phyloP scores from a whole-genome alignment of 2,888 invertebrate genomes.

The Crioceris asparagi region DNA sequence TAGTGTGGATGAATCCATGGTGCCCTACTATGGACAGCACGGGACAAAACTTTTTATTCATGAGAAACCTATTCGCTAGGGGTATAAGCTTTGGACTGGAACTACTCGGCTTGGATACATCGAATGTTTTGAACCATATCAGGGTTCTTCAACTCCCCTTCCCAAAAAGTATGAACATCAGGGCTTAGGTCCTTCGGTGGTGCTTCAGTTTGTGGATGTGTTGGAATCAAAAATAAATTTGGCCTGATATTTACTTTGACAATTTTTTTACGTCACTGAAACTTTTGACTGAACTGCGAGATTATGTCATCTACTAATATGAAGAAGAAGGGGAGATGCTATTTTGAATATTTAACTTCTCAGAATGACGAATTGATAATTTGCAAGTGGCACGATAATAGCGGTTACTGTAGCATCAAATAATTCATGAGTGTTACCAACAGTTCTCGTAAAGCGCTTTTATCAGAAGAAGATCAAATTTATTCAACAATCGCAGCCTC shows the following conservation, averaged over 20 bases:
- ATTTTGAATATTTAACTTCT: neutral
- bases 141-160: conserved; percentile 6
- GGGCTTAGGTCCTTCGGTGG: neutral
- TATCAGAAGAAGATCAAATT: neutral
- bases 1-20: neutral
- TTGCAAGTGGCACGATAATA: conserved; percentile 4
- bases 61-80: conserved; percentile 8
- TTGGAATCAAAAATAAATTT: conserved; percentile 1
- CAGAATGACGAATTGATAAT: neutral
- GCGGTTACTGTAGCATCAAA: conserved; percentile 1
- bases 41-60: conserved; percentile 8
- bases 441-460: neutral
- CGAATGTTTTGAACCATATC: no score
- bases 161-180: conserved; percentile 1
- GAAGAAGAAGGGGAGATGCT: neutral
- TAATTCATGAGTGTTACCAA: neutral
- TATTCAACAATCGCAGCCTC: conserved; percentile 1
- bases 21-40: conserved; percentile 1
- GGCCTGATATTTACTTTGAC: conserved; percentile 7
- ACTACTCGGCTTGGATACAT: conserved; percentile 3
- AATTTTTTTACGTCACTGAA: neutral
- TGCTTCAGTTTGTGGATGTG: conserved; percentile 4
- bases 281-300: neutral
- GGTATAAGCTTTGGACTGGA: conserved; percentile 8
- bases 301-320: neutral